Evolutionary conservation across 2,113 vertebrate species (phyloP).

Genomic region (Stigmatopora nigra): DNA sequence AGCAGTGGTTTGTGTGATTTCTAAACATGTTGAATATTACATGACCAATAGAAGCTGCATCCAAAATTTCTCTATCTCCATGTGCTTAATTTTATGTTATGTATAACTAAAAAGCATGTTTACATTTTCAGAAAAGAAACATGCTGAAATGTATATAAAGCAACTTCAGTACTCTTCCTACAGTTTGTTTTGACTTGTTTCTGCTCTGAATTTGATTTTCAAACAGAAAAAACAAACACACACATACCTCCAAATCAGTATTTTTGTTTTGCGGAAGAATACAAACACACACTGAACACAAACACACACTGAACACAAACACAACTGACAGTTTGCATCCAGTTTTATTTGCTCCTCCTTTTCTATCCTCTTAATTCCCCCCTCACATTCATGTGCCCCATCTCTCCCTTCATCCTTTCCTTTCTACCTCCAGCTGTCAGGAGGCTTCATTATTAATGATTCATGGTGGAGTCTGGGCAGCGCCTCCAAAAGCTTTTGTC

Average conservation of each 20-base stretch:
- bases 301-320: conserved; percentile 53
- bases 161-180: conserved; percentile 13
- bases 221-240: conserved; percentile 7
- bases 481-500: conserved; percentile 65
- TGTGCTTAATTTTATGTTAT: background rate
- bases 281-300: conserved; percentile 50
- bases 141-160: conserved; percentile 17
- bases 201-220: conserved; percentile 31
- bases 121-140: background rate
- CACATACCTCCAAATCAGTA: conserved; percentile 13
- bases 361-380: conserved; percentile 28
- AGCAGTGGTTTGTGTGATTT: background rate
- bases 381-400: conserved; percentile 25
- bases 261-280: conserved; percentile 48
- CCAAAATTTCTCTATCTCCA: background rate
- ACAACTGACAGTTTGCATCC: conserved; percentile 59
- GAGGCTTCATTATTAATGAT: conserved; percentile 70
- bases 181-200: conserved; percentile 3
- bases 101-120: conserved; percentile 2
- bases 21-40: background rate
- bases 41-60: background rate
- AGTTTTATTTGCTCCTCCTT: conserved; percentile 37
- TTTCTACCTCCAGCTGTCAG: conserved; percentile 62
- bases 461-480: conserved; percentile 63
- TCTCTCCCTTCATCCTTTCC: conserved; percentile 6